phyloP scores from a whole-genome alignment of 2,113 vertebrate genomes.

The Myotis lucifugus region DNA sequence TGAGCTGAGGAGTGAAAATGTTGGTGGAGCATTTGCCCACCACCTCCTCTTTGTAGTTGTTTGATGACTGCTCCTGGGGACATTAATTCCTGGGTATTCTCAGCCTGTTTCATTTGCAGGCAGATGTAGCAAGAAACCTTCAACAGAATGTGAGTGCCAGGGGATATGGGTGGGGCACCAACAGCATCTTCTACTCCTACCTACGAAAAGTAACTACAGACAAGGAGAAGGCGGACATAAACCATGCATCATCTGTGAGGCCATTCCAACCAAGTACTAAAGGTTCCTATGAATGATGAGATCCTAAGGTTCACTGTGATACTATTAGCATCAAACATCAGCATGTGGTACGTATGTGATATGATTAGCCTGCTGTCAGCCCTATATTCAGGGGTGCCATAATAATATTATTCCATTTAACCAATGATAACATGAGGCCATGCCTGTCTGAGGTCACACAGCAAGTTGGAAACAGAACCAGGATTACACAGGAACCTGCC shows the following conservation, averaged over 20 bases:
- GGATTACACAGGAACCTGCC: background rate
- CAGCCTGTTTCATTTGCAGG: background rate
- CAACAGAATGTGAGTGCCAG: background rate
- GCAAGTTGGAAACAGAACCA: background rate
- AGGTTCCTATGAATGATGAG: background rate
- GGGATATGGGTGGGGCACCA: background rate
- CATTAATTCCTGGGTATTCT: background rate
- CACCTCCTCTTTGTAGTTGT: background rate
- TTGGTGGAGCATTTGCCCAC: background rate
- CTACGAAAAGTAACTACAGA: background rate
- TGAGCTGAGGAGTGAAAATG: background rate
- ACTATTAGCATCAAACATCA: background rate
- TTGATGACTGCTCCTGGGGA: background rate
- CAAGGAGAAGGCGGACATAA: background rate
- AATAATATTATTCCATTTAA: background rate
- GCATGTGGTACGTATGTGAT: background rate
- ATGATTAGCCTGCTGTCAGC: background rate
- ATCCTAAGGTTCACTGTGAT: background rate
- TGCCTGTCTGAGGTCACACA: background rate
- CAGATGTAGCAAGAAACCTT: background rate
- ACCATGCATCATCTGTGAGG: background rate
- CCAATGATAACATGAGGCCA: background rate
- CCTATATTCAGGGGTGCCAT: background rate
- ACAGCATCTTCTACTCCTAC: background rate
- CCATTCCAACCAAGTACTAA: background rate